Evolutionary conservation across 1,140 invertebrate genomes (phyloP), one percentile per base, ranked within the genome.

Genomic region (Brachionus plicatilis): DNA sequence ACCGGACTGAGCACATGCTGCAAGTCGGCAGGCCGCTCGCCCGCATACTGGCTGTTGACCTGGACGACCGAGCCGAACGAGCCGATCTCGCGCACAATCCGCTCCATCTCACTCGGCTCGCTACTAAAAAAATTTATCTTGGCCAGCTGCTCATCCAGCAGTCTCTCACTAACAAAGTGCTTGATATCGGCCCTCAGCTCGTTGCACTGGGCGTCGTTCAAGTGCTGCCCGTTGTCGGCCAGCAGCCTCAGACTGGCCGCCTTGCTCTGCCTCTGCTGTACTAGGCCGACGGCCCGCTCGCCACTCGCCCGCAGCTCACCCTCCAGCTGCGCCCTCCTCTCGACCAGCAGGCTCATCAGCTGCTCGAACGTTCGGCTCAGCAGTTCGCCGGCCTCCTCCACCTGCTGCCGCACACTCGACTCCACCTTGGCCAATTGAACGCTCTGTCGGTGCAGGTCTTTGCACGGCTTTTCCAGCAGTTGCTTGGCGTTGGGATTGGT

Each of bases 391-490:
- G 29, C 27, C 20, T 20, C 41, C 11, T 17, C n/a, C 2, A 45
- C 12, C 6, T 82, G 20, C 0, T 45, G 47, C 11, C 65, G n/a
- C 14, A 82, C 12, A 4, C 37, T 45, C 8, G 37, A 1, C 20
- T 43, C 8, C 0, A 82, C 29, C 27, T 82, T 82, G 20, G n/a
- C 66, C 79, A 82, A 47, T 41, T 60, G 53, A n/a, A 27, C 4
- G 2, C 41, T 82, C 37, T 82, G 79, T n/a, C 79, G 27, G 6
- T 82, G 53, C 43, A 82, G 41, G 43, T 82, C 79, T 65, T 82
- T 82, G 24, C 20, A 11, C 2, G 53, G 41, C 43, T 82, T 82
- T 66, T 82, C 79, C 7, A 82, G 41, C 7, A 76, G 12, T 29
- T 6, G 11, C 24, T 50, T 76, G 9, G 72, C 41, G 8, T 76